Evolutionary conservation across 2,797 vertebrate species (phyloP).

Genomic region (Nannoperca australis): DNA sequence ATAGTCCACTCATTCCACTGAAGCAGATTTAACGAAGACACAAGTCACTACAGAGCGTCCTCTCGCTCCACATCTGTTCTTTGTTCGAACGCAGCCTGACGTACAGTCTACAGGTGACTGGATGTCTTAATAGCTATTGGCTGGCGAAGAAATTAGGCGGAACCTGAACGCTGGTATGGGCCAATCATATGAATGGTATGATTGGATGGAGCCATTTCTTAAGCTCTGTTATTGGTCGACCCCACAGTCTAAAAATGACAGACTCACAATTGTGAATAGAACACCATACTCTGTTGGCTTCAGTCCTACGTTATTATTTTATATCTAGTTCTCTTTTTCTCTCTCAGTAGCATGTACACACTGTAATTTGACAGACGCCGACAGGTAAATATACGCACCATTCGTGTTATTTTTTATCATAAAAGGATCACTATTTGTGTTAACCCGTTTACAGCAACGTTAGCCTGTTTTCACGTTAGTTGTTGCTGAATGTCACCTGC

Average conservation of each 20-base stretch:
- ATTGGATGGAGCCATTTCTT: conserved; percentile 60
- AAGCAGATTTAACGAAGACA: not conserved
- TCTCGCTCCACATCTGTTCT: conserved; percentile 39
- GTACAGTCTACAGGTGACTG: not conserved
- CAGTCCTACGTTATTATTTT: conserved; percentile 6
- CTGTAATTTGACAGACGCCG: conserved; percentile 23
- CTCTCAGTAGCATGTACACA: conserved; percentile 9
- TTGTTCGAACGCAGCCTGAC: conserved; percentile 29
- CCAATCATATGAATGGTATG: conserved; percentile 72
- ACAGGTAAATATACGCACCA: conserved; percentile 49
- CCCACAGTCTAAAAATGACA: conserved; percentile 25
- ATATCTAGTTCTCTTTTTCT: not conserved
- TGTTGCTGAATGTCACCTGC: conserved; percentile 1
- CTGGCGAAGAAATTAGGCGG: conserved; percentile 53
- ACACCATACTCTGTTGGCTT: not conserved
- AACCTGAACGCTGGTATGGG: not conserved
- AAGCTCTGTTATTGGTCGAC: conserved; percentile 72
- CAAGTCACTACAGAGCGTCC: accelerated
- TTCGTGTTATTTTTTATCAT: not conserved
- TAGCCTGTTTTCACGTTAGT: conserved; percentile 27
- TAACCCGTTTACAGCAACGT: not conserved
- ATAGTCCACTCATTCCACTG: not conserved
- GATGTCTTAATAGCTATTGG: conserved; percentile 66
- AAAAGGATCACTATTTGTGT: not conserved
- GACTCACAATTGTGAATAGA: not conserved